Evolutionary conservation across 2,888 invertebrate genomes (phyloP).

Genomic region (Drosophila demipolita): DNA sequence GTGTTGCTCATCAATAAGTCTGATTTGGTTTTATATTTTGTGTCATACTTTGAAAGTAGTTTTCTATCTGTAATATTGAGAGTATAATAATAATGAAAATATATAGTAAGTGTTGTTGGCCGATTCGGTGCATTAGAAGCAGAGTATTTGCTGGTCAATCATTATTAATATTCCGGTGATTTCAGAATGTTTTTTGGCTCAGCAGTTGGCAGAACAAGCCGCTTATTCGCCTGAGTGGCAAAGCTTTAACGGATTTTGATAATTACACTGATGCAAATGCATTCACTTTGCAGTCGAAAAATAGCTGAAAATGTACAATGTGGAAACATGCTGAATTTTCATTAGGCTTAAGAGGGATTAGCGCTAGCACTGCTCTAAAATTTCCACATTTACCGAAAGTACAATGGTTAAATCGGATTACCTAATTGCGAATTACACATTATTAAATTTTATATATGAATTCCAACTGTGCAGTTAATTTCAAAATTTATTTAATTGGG

Average conservation of each 20-base stretch:
- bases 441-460: background rate
- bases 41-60: background rate
- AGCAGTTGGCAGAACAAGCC: conserved; percentile 9
- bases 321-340: background rate
- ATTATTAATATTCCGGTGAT: background rate
- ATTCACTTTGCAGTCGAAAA: conserved; percentile 1
- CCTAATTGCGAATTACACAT: background rate
- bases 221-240: conserved; percentile 28
- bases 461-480: background rate
- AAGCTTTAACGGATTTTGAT: conserved; percentile 13
- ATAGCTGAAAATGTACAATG: conserved; percentile 3
- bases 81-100: background rate
- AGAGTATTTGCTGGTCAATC: conserved; percentile 7
- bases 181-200: background rate
- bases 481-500: background rate
- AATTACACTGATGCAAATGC: conserved; percentile 27
- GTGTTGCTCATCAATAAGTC: background rate
- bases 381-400: background rate
- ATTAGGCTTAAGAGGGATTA: background rate
- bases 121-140: background rate
- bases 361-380: background rate
- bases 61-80: background rate
- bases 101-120: background rate
- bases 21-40: background rate
- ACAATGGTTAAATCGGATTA: background rate